Evolutionary conservation across 2,797 vertebrate species (phyloP).

Genomic region (Pseudomugil tenellus): DNA sequence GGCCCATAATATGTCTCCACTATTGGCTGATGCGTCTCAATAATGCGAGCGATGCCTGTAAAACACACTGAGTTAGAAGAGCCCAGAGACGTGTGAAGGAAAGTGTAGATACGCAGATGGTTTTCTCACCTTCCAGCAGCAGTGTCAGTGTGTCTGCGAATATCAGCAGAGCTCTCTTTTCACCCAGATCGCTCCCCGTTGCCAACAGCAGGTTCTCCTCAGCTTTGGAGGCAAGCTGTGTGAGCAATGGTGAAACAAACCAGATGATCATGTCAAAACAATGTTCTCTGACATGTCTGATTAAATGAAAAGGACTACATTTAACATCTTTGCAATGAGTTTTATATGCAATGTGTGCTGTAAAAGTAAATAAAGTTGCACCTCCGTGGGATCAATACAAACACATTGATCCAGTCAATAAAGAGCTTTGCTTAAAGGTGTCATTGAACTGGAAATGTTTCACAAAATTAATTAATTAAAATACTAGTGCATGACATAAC

Average conservation of each 20-base stretch:
- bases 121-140: constrained; percentile 90
- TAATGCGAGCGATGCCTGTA: constrained; percentile 93
- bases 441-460: neutral
- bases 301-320: neutral
- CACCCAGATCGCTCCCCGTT: constrained; percentile 88
- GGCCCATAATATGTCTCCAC: constrained; percentile 98
- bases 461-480: neutral
- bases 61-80: neutral
- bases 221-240: constrained; percentile 92
- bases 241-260: neutral
- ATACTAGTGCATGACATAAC: too few relatives aligned
- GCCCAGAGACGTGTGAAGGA: neutral
- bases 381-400: neutral
- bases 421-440: neutral
- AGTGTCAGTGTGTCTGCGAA: constrained; percentile 96
- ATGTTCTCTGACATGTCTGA: constrained; percentile 1
- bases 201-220: constrained; percentile 94
- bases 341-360: neutral
- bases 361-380: neutral
- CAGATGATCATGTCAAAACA: neutral
- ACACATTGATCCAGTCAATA: neutral
- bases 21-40: constrained; percentile 97
- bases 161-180: constrained; percentile 90
- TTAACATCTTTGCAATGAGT: neutral
- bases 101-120: neutral